These are phyloP conservation scores for Myotis vivesi DNA, from an alignment of 2,797 vertebrate species.

Conservation along the genomic window DNA sequence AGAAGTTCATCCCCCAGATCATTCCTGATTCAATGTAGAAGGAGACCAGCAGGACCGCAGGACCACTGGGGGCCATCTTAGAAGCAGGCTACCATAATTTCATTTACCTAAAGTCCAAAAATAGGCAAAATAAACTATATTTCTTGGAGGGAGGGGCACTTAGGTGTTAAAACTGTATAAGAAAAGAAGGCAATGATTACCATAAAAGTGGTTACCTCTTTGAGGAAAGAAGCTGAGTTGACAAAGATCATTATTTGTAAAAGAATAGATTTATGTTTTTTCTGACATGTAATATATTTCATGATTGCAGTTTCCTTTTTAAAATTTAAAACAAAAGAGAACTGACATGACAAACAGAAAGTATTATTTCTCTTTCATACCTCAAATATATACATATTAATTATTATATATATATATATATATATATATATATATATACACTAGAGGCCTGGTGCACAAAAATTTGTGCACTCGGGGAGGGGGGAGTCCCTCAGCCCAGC, in stretches of 20 bases:
- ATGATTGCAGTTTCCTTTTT: not conserved
- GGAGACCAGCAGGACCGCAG: not conserved
- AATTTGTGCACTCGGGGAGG: too few relatives aligned
- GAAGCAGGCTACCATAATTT: not conserved
- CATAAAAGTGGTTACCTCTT: not conserved
- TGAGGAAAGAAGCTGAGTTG: not conserved
- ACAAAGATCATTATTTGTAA: not conserved
- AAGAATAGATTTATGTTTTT: not conserved
- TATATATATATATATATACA: too few relatives aligned
- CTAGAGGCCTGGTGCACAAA: too few relatives aligned
- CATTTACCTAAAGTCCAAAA: not conserved
- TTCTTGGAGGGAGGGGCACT: not conserved
- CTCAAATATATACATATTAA: not conserved
- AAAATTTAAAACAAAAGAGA: not conserved
- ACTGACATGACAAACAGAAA: not conserved
- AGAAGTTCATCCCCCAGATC: not conserved
- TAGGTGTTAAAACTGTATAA: not conserved
- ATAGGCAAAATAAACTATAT: not conserved
- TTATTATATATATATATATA: too few relatives aligned
- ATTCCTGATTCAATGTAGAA: not conserved
- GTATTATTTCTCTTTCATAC: not conserved
- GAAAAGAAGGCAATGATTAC: not conserved
- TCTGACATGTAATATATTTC: not conserved
- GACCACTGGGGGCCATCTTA: not conserved
- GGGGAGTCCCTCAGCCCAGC: too few relatives aligned